Base-by-base conservation (phyloP, 2,113 vertebrate species). In the Corythoichthys intestinalis region DNA sequence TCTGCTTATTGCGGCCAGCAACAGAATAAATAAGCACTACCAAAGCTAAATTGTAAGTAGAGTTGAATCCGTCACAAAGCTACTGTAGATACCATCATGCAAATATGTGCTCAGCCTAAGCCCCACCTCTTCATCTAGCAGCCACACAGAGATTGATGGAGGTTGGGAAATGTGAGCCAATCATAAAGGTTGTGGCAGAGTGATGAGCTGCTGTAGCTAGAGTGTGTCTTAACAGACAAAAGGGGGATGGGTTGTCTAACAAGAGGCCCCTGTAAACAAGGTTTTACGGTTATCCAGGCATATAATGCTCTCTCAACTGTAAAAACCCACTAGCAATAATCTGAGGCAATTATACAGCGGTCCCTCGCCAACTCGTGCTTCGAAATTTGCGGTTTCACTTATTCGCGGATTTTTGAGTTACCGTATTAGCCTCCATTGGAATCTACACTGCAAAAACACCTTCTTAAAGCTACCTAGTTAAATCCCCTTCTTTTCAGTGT, bases 71-170 rank as follows among this genome's bases (percentile, higher is more conserved):
- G 15, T 41, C 15, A 37, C 59, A 44, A 44, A 62, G 39, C 38
- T 62, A 62, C 59, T 44, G 14, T 12, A 20, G 59, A 20, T 6
- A 15, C 59, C 38, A 62, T 15, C 4, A 14, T 44, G 39, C 41
- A 62, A 62, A 62, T n/a, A 44, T 20, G 17, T 44, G 9, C 39
- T 62, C 1, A 62, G 17, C 39, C 4, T 44, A 41, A 62, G 59
- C 39, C 39, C 39, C 59, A 9, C 59, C 39, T 14, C 66, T 41
- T 74, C 69, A 62, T 73, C 46, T 41, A 35, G 38, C 65, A 62
- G 35, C 44, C 58, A 46, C 50, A 83, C 88, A 90, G 83, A 83
- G 65, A 75, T 61, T 78, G n/a, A 39, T 4, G 2, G 63, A 70
- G 77, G 71, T 74, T 13, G 52, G 39, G 35, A 34, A 49, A 66